These are phyloP conservation scores for Pygoscelis adeliae DNA, from an alignment of 2,113 vertebrate genomes.

Conservation along the genomic window DNA sequence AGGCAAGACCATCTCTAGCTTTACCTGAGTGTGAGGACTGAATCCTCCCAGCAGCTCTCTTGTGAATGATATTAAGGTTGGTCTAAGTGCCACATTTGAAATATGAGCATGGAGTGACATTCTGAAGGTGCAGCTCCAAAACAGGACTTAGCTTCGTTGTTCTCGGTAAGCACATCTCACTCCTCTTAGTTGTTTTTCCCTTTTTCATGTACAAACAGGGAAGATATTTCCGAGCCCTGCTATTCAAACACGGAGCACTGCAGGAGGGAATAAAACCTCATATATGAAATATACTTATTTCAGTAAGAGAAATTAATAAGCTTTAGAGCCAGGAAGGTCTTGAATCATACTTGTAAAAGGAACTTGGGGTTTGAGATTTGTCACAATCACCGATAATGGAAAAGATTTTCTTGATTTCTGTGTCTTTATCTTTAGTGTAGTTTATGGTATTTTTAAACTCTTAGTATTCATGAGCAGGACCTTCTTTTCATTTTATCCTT, in stretches of 20 bases:
- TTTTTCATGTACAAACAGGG: background rate
- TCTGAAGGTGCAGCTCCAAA: background rate
- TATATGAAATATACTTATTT: background rate
- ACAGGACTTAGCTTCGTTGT: background rate
- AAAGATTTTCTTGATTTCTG: background rate
- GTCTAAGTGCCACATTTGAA: background rate
- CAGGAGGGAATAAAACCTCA: background rate
- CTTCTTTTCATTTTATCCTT: background rate
- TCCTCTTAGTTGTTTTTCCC: background rate
- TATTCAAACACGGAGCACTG: background rate
- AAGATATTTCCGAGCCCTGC: background rate
- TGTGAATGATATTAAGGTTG: background rate
- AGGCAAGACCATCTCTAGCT: background rate
- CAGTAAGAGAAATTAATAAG: background rate
- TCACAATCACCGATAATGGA: background rate
- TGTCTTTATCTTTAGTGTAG: background rate
- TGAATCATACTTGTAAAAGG: background rate
- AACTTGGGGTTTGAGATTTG: background rate
- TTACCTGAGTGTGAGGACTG: background rate
- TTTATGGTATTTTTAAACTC: background rate
- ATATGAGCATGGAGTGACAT: background rate
- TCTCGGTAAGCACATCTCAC: background rate
- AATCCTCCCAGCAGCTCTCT: background rate
- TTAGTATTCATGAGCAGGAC: background rate
- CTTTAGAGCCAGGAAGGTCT: background rate